Evolutionary conservation across 2,113 vertebrate species (phyloP).

Genomic region (Sapayoa aenigma): DNA sequence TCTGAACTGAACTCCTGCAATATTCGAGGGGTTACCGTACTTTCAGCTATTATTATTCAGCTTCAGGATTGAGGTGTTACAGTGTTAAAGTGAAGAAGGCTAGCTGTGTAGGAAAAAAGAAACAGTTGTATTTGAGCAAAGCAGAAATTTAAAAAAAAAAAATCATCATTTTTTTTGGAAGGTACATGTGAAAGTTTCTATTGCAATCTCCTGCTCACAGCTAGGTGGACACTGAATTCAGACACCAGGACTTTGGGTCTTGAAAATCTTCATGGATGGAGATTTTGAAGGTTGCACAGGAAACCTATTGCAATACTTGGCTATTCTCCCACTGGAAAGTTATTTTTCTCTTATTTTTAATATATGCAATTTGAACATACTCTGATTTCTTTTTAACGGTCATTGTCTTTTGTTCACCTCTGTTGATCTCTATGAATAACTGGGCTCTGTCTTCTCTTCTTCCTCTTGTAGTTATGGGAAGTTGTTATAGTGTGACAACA

Average conservation of each 20-base stretch:
- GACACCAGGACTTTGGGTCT: not conserved
- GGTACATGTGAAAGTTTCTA: not conserved
- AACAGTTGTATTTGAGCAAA: not conserved
- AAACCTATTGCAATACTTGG: not conserved
- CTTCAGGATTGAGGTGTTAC: no score
- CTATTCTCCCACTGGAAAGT: not conserved
- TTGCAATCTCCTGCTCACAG: not conserved
- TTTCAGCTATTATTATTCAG: no score
- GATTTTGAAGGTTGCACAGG: not conserved
- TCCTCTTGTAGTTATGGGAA: not conserved
- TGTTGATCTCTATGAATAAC: not conserved
- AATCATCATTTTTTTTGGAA: not conserved
- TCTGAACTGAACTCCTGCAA: no score
- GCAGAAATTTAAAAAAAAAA: not conserved
- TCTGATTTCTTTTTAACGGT: no score
- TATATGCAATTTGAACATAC: not conserved
- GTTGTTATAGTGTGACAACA: no score
- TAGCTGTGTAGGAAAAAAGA: not conserved
- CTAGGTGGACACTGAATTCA: not conserved
- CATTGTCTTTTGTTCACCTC: not conserved
- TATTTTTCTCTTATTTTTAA: not conserved
- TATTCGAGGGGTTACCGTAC: no score
- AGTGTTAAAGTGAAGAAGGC: not conserved
- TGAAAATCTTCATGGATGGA: not conserved
- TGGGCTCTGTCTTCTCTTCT: not conserved